phyloP scores from a whole-genome alignment of 2,797 vertebrate species.

The Gallinago nigripennis region DNA sequence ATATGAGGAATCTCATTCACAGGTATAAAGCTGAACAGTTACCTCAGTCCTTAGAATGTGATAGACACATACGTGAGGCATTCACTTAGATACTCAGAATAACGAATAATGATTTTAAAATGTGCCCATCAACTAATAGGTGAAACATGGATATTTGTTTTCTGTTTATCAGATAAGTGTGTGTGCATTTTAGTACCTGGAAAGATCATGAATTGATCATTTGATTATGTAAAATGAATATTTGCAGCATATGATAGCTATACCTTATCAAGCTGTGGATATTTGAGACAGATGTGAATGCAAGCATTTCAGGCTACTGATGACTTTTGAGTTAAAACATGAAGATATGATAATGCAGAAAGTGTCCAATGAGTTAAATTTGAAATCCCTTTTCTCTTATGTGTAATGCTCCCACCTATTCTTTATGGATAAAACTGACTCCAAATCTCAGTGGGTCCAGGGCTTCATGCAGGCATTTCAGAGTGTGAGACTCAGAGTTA shows the following conservation, averaged over 20 bases:
- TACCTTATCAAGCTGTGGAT: not conserved
- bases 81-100: not conserved
- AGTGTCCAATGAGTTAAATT: not conserved
- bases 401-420: not conserved
- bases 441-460: not conserved
- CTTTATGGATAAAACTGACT: not conserved
- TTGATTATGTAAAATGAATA: not conserved
- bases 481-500: not conserved
- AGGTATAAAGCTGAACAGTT: not conserved
- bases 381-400: not conserved
- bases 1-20: not conserved
- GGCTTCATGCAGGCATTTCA: not conserved
- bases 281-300: not conserved
- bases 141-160: not conserved
- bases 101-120: not conserved
- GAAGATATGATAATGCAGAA: not conserved
- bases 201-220: not conserved
- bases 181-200: not conserved
- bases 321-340: not conserved
- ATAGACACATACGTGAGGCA: accelerated
- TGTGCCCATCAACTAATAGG: not conserved
- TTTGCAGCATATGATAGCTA: not conserved
- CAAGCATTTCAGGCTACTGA: not conserved
- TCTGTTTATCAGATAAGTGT: not conserved
- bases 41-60: not conserved